phyloP scores from a whole-genome alignment of 2,113 vertebrate species.

The Charadrius vociferus region DNA sequence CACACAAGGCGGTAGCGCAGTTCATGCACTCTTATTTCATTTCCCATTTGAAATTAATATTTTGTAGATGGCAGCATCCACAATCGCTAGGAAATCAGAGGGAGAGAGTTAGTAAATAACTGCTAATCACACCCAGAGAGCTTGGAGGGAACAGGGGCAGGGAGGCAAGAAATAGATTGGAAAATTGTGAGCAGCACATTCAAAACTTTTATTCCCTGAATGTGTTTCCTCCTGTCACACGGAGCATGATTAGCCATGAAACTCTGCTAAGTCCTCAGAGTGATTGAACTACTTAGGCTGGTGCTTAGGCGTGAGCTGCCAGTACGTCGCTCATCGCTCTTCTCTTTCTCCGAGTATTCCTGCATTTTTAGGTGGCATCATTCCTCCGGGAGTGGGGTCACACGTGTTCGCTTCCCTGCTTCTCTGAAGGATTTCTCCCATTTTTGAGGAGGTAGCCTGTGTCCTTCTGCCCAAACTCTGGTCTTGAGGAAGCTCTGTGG shows the following conservation, averaged over 20 bases:
- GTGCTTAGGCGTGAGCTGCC: background rate
- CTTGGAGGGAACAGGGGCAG: background rate
- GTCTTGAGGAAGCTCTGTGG: background rate
- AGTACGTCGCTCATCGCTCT: background rate
- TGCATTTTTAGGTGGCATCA: background rate
- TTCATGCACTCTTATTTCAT: background rate
- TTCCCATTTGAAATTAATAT: conserved; percentile 35
- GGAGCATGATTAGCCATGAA: conserved; percentile 37
- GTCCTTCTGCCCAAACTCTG: background rate
- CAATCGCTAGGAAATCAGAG: conserved; percentile 29
- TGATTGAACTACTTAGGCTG: background rate
- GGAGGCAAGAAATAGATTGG: conserved; percentile 15
- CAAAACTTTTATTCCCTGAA: conserved; percentile 11
- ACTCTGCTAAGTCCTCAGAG: background rate
- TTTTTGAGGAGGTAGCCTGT: background rate
- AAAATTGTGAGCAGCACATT: background rate
- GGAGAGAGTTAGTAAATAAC: conserved; percentile 16
- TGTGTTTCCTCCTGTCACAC: conserved; percentile 7
- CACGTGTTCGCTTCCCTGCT: background rate
- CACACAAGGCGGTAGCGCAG: background rate
- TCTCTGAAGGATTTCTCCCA: background rate
- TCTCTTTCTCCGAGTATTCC: background rate
- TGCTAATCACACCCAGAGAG: conserved; percentile 15
- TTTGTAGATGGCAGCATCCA: conserved; percentile 27
- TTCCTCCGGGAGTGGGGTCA: background rate